phyloP scores from a whole-genome alignment of 1,140 invertebrate species.

The Phthorimaea operculella region DNA sequence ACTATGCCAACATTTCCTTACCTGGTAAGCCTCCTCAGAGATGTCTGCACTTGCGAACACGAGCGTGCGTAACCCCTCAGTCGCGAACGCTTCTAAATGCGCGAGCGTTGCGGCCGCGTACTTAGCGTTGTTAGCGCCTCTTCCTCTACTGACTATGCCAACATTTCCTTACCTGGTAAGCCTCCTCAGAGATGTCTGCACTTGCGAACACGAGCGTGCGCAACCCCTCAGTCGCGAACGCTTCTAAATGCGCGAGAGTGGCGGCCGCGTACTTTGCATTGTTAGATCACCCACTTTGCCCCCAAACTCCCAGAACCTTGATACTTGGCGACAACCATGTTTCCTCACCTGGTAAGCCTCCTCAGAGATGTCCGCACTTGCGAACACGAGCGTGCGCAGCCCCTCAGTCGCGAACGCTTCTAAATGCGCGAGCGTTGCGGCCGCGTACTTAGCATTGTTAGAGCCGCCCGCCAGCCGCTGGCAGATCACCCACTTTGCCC shows the following conservation, averaged over 20 bases:
- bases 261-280: conserved; percentile 69
- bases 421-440: conserved; percentile 85
- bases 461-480: conserved; percentile 74
- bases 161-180: conserved; percentile 43
- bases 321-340: too few species aligned
- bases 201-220: conserved; percentile 92
- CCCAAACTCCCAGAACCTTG: too few species aligned
- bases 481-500: conserved; percentile 74
- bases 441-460: conserved; percentile 66
- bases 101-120: conserved; percentile 79
- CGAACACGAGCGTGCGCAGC: conserved; percentile 90
- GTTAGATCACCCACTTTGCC: conserved; percentile 70
- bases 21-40: conserved; percentile 66
- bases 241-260: conserved; percentile 89
- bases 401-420: conserved; percentile 93
- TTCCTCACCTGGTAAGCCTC: conserved; percentile 57
- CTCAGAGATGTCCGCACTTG: conserved; percentile 80
- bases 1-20: too few species aligned
- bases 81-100: conserved; percentile 94
- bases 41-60: conserved; percentile 89
- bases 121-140: conserved; percentile 53
- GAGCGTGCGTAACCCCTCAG: conserved; percentile 87
- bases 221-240: conserved; percentile 90
- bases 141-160: too few species aligned
- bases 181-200: conserved; percentile 77